Evolutionary conservation across 2,888 invertebrate species (phyloP), one percentile per base, ranked within the genome.

Genomic region (Hipparchia semele): DNA sequence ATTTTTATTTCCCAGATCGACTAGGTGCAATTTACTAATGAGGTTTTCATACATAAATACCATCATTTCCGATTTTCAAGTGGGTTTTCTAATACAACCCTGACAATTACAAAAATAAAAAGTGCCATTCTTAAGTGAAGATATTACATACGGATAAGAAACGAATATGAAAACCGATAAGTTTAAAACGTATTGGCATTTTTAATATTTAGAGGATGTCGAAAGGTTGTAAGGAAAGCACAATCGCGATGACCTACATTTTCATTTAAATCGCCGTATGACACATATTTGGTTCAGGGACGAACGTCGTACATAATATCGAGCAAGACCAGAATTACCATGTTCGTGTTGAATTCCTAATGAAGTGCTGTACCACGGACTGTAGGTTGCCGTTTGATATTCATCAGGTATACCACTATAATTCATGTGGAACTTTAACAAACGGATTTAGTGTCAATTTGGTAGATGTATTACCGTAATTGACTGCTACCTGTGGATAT

Each of bases 261-360:
- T 51, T 49, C 12, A 60, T 60, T 70, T 61, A 12, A 54, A 68
- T 65, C 71, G 65, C 49, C 60, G 68, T 72, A 70, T 8, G 13
- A 71, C 45, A 62, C 45, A 51, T 72, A 74, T 75, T 73, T 81
- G 80, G 82, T 83, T 81, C 82, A 85, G 80, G 81, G 78, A 81
- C 84, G 80, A 82, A 86, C 77, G 79, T 80, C 84, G 80, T 83
- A 86, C 77, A 79, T 80, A 79, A 86, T 86, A 83, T 86, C 82
- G 84, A 83, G 79, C 82, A 79, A 76, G 78, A 79, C 78, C 77
- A 81, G 79, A 85, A 86, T 86, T 83, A 81, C 82, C 83, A 82
- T 81, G 71, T 74, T 75, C 66, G 73, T 75, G 70, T 64, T 73
- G 76, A 78, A 79, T 81, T 78, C 74, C 71, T 76, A 79, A 81